Conservation (phyloP, 1,140 invertebrate species). For the Drosophila fuyamai region DNA sequence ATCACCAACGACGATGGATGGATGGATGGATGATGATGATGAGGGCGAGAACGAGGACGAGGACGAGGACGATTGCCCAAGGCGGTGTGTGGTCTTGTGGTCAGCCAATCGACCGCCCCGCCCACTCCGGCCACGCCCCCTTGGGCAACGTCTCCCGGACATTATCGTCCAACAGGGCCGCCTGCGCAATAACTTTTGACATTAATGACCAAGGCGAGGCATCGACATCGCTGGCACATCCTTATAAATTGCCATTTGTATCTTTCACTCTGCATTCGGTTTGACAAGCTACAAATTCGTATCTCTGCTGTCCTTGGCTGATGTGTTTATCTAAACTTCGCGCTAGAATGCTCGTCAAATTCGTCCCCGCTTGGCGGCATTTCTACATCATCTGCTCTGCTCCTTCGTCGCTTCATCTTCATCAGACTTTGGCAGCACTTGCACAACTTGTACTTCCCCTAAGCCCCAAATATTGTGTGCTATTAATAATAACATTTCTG, state of each 20-base stretch:
- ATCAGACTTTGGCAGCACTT: slow-evolving; percentile 43
- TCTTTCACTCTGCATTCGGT: slow-evolving; percentile 43
- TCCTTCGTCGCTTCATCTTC: slow-evolving; percentile 59
- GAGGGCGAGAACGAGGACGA: neutral
- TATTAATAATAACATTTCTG: slow-evolving; percentile 64
- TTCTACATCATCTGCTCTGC: slow-evolving; percentile 60
- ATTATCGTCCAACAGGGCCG: slow-evolving; percentile 58
- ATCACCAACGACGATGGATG: slow-evolving; percentile 62
- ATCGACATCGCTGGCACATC: slow-evolving; percentile 47
- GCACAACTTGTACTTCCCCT: slow-evolving; percentile 30
- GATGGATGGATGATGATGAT: slow-evolving; percentile 11
- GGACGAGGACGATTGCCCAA: slow-evolving; percentile 31
- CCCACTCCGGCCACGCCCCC: slow-evolving; percentile 23
- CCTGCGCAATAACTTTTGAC: slow-evolving; percentile 80
- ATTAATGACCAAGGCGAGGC: slow-evolving; percentile 68
- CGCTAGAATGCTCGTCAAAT: slow-evolving; percentile 76
- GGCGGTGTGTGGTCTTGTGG: slow-evolving; percentile 59
- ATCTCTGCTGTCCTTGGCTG: slow-evolving; percentile 45
- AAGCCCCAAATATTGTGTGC: slow-evolving; percentile 45
- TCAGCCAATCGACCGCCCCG: slow-evolving; percentile 60
- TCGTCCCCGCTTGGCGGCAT: slow-evolving; percentile 31
- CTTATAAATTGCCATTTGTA: slow-evolving; percentile 79
- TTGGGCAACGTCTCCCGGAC: slow-evolving; percentile 15
- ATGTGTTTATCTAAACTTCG: slow-evolving; percentile 76
- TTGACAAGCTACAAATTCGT: slow-evolving; percentile 80